Evolutionary conservation across 2,797 vertebrate species (phyloP).

Genomic region (Graptemys geographica): DNA sequence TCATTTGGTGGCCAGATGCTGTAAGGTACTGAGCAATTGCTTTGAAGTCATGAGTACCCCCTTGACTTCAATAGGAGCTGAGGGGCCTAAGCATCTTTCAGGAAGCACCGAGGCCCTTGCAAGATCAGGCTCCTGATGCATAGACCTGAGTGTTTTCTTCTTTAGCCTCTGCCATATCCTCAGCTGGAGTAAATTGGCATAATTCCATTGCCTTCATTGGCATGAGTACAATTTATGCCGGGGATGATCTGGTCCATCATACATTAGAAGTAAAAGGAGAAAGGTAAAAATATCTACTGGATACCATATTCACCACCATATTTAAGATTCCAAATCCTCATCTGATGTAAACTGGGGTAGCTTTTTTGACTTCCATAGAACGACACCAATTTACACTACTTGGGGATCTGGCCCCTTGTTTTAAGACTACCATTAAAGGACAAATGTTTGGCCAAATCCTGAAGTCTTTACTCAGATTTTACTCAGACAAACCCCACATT

Average conservation of each 20-base stretch:
- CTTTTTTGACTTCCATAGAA: not conserved
- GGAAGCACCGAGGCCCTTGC: fast-evolving
- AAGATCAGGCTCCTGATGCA: fast-evolving
- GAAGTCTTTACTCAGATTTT: not conserved
- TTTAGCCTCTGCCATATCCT: fast-evolving
- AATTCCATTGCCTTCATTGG: not conserved
- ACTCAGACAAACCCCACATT: not conserved
- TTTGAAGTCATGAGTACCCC: fast-evolving
- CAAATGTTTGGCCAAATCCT: fast-evolving
- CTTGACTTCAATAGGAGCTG: not conserved
- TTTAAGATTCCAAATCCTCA: not conserved
- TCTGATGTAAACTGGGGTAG: not conserved
- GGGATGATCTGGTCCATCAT: not conserved
- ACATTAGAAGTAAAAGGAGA: not conserved
- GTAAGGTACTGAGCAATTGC: not conserved
- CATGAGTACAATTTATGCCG: not conserved
- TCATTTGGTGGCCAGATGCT: not conserved
- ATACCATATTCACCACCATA: not conserved
- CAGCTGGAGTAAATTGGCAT: not conserved
- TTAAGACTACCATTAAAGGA: not conserved
- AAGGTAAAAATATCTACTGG: not conserved
- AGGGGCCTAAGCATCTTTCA: not conserved
- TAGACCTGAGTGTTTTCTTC: not conserved
- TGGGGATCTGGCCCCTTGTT: not conserved
- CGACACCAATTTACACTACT: fast-evolving